Conservation (phyloP, 1,140 invertebrate genomes). For the Ceratina japonica region DNA sequence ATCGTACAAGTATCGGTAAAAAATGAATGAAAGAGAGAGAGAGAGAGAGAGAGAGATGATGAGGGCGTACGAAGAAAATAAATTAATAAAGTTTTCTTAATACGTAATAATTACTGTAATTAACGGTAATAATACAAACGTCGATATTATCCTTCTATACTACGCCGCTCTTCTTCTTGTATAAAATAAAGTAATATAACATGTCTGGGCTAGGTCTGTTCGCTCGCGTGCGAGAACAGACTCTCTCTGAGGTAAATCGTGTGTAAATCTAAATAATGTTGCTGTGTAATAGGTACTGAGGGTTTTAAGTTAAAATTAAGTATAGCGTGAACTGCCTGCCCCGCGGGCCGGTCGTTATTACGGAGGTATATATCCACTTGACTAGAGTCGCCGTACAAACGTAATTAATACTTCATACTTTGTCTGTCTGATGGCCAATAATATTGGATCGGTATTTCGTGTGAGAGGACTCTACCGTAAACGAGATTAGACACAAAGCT, state of each 20-base stretch:
- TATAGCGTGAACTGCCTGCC: conserved; percentile 64
- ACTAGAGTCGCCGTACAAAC: conserved; percentile 76
- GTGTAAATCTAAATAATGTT: conserved; percentile 69
- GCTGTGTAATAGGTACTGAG: conserved; percentile 73
- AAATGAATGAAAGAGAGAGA: conserved; percentile 9
- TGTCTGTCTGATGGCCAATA: conserved; percentile 56
- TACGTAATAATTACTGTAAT: conserved; percentile 59
- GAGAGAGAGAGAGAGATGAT: conserved; percentile 18
- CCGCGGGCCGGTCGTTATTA: conserved; percentile 53
- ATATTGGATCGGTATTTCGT: conserved; percentile 35
- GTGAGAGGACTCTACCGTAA: conserved; percentile 31
- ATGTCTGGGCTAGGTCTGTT: conserved; percentile 46
- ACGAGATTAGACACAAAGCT: conserved; percentile 32
- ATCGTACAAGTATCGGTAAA: conserved; percentile 59
- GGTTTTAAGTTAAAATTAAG: conserved; percentile 76
- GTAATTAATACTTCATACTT: conserved; percentile 67
- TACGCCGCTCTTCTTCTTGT: conserved; percentile 21
- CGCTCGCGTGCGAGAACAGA: conserved; percentile 52
- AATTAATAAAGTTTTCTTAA: conserved; percentile 62
- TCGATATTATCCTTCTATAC: conserved; percentile 51
- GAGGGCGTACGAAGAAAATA: conserved; percentile 58
- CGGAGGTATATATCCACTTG: conserved; percentile 77
- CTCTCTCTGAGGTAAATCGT: conserved; percentile 69
- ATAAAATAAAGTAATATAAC: conserved; percentile 61
- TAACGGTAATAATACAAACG: conserved; percentile 63